A percentile compares a stretch with the other conserved stretches of the same genome.
Evolutionary conservation across 2,113 vertebrate species (phyloP).

Genomic region (Microtus ochrogaster): DNA sequence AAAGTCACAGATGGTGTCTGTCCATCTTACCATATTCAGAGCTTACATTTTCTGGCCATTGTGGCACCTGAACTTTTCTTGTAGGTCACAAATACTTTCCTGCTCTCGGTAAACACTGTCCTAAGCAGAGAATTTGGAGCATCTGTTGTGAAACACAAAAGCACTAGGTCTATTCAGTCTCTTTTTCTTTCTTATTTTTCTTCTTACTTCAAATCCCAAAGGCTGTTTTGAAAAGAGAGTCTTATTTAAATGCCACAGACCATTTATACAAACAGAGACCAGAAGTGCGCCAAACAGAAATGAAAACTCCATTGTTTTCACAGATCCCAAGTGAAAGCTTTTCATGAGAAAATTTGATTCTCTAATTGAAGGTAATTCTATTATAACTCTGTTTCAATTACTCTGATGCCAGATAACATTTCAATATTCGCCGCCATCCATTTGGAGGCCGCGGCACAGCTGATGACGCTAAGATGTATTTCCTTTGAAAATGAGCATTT

Average conservation of each 20-base stretch:
- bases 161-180: neutral
- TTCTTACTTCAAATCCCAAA: neutral
- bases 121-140: neutral
- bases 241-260: constrained; percentile 52
- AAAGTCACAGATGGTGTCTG: neutral
- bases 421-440: constrained; percentile 58
- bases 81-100: neutral
- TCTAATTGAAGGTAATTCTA: constrained; percentile 71
- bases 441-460: neutral
- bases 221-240: constrained; percentile 50
- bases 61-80: neutral
- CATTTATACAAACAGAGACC: constrained; percentile 69
- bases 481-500: constrained; percentile 57
- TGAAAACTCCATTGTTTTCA: constrained; percentile 66
- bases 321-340: constrained; percentile 18
- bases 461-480: constrained; percentile 38
- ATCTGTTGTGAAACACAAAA: constrained; percentile 13
- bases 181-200: neutral
- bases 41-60: neutral
- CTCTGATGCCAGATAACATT: constrained; percentile 55
- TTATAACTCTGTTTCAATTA: constrained; percentile 72
- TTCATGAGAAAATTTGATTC: constrained; percentile 44
- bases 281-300: constrained; percentile 51
- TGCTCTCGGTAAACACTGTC: neutral
- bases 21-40: neutral